Evolutionary conservation across 92 coral and sea anemone genomes (phyloP), one percentile per base, ranked within the genome.

Genomic region (Chrysogorgia sp.): DNA sequence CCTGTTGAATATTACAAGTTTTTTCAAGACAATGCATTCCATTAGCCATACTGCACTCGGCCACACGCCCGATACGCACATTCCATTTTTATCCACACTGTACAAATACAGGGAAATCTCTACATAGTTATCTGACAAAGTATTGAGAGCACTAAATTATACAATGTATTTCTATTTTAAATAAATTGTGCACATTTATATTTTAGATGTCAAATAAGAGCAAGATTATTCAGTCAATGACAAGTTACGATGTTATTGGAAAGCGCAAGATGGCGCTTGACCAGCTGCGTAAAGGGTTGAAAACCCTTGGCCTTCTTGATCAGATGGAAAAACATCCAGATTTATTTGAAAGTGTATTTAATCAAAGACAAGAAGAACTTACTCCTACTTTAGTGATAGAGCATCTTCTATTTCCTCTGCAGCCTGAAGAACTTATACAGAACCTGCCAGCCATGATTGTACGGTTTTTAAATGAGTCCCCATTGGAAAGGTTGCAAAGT

Each of bases 281-380:
- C 67, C 89, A 86, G 86, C 69, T 86, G 21, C 45, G 89, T 22
- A 81, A 81, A 67, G 89, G 89, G 25, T 79, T 85, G 31, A 53
- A 19, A 34, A 85, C 74, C 62, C 82, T 80, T 30, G 85, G 76
- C 49, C 72, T 85, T 35, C 58, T 85, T 63, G 30, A 19, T 52
- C 85, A 64, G 14, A 81, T 85, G 25, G 89, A 75, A 43, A 55
- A 81, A 47, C 75, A 85, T 57, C 78, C 89, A 63, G 19, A 26
- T 37, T n/a, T 81, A 43, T 85, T 85, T 85, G 82, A 85, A 62
- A 63, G 77, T 23, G 65, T 52, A 32, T 80, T 85, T 45, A 60
- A 71, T 24, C 88, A 80, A 40, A 41, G 70, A 43, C 52, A 87
- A 25, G 84, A 75, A n/a, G 63, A 57, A 24, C 48, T 82, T 25